These are phyloP conservation scores for Nomia melanderi DNA, from an alignment of 1,140 invertebrate genomes.

Conservation along the genomic window DNA sequence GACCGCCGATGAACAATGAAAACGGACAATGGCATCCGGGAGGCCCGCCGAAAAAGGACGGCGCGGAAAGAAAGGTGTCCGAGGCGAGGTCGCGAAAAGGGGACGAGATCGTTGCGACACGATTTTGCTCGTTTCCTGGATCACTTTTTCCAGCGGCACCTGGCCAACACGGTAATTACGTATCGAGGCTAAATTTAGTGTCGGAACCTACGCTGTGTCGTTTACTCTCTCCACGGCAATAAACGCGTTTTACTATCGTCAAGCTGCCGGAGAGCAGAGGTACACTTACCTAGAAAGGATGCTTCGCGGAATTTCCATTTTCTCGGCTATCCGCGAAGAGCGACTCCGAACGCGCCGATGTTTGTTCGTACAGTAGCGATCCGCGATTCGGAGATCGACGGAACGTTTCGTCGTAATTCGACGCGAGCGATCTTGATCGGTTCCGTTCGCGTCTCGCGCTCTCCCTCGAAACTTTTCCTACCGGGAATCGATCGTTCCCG, in stretches of 20 bases:
- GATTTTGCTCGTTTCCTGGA: slow-evolving; percentile 33
- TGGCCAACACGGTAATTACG: slow-evolving; percentile 32
- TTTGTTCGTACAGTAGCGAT: too few relatives aligned
- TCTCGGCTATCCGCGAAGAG: slow-evolving; percentile 54
- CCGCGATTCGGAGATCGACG: too few relatives aligned
- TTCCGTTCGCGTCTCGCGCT: background rate
- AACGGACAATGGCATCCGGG: too few relatives aligned
- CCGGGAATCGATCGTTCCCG: too few relatives aligned
- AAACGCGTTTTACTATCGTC: slow-evolving; percentile 58
- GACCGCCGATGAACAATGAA: background rate
- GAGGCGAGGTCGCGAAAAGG: slow-evolving; percentile 6
- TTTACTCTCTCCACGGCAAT: slow-evolving; percentile 56
- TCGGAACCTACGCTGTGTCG: slow-evolving; percentile 29
- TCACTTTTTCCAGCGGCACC: slow-evolving; percentile 13
- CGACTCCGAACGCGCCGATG: slow-evolving; percentile 28
- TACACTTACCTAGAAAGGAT: slow-evolving; percentile 65
- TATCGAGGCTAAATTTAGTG: slow-evolving; percentile 54
- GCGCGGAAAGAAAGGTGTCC: too few relatives aligned
- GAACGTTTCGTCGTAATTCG: slow-evolving; percentile 25
- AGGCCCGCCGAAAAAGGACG: too few relatives aligned
- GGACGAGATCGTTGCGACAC: background rate
- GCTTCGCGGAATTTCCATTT: slow-evolving; percentile 59
- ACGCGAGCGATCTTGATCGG: background rate
- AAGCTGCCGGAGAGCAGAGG: slow-evolving; percentile 22
- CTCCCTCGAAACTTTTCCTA: background rate